phyloP scores from a whole-genome alignment of 2,888 invertebrate species.

The Phanerotoma sp. region DNA sequence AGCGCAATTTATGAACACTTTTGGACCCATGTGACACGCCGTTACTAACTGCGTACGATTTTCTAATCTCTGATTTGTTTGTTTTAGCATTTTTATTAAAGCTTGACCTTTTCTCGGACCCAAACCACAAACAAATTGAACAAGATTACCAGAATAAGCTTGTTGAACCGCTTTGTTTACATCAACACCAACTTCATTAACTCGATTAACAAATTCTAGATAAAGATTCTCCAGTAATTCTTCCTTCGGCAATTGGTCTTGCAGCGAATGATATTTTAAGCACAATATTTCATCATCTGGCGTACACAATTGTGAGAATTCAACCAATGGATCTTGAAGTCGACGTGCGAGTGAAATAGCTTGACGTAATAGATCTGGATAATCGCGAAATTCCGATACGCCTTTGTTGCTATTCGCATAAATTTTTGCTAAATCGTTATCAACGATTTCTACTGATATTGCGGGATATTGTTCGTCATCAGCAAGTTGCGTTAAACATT shows the following conservation, averaged over 20 bases:
- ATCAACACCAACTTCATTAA: constrained; percentile 98
- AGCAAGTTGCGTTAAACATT: constrained; percentile 71
- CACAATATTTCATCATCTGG: constrained; percentile 96
- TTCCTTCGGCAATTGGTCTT: constrained; percentile 80
- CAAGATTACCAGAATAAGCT: constrained; percentile 80
- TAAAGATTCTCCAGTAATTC: constrained; percentile 82
- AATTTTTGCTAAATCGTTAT: constrained; percentile 90
- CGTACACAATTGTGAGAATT: constrained; percentile 94
- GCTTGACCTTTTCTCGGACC: constrained; percentile 94
- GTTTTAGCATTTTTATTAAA: constrained; percentile 81
- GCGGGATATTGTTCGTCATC: constrained; percentile 85
- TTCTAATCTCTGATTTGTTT: constrained; percentile 88
- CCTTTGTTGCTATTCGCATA: constrained; percentile 91
- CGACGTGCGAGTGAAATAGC: constrained; percentile 91
- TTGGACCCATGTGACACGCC: constrained; percentile 95
- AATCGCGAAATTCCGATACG: constrained; percentile 85
- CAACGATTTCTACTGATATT: constrained; percentile 87
- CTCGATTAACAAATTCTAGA: constrained; percentile 89
- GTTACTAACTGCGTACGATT: constrained; percentile 95
- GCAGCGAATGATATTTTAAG: constrained; percentile 85
- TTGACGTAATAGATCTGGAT: constrained; percentile 86
- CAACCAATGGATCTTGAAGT: constrained; percentile 93
- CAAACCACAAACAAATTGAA: constrained; percentile 97
- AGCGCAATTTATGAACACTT: constrained; percentile 98
- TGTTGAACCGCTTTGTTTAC: constrained; percentile 91